These are phyloP conservation scores for Athripsodes cinereus DNA, from an alignment of 2,888 invertebrate genomes.

Conservation along the genomic window DNA sequence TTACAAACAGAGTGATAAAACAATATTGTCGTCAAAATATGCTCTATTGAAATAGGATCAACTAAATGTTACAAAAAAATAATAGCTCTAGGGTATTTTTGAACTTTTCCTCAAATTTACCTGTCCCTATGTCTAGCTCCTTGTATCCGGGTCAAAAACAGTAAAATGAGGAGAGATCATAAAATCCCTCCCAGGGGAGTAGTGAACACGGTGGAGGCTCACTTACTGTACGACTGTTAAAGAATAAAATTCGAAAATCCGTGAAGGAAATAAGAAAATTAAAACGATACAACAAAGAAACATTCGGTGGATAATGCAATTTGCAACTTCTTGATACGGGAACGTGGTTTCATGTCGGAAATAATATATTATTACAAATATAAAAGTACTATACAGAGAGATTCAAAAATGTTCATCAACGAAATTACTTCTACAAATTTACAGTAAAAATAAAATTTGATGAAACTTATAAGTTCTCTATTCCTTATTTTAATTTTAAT, in stretches of 20 bases:
- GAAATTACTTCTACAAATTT: too few relatives aligned
- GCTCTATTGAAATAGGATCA: neutral
- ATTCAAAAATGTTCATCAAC: too few relatives aligned
- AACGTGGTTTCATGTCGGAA: neutral
- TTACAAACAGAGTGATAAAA: too few relatives aligned
- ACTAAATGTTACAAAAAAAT: too few relatives aligned
- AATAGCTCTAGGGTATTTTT: too few relatives aligned
- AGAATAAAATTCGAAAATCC: neutral
- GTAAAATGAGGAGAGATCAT: conserved; percentile 16
- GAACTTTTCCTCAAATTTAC: neutral
- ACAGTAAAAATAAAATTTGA: too few relatives aligned
- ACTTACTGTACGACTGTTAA: neutral
- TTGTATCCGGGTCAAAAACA: neutral
- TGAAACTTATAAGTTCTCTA: too few relatives aligned
- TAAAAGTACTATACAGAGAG: too few relatives aligned
- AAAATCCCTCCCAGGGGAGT: conserved; percentile 14
- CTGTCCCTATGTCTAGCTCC: neutral
- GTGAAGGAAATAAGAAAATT: neutral
- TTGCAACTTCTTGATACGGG: neutral
- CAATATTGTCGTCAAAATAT: too few relatives aligned
- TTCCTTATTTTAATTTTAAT: too few relatives aligned
- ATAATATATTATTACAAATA: too few relatives aligned
- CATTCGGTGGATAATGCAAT: neutral
- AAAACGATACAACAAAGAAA: conserved; percentile 2
- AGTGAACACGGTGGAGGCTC: conserved; percentile 3